These are phyloP conservation scores for Synanthedon andrenaeformis DNA, from an alignment of 2,888 invertebrate genomes.

Conservation along the genomic window DNA sequence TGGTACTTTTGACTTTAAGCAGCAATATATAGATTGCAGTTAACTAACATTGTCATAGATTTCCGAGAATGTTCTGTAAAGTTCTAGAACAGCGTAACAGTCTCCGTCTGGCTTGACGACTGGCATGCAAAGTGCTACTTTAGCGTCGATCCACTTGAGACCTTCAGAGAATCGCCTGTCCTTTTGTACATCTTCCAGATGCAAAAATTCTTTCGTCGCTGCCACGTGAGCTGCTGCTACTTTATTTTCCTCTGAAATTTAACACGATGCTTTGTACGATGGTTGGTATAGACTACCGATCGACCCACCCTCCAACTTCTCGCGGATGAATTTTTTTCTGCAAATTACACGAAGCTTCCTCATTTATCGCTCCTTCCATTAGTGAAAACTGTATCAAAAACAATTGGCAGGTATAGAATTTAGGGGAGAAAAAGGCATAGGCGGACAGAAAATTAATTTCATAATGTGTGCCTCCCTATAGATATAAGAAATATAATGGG, in stretches of 20 bases:
- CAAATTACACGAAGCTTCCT: no score
- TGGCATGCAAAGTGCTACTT: slow-evolving; percentile 71
- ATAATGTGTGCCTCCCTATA: no score
- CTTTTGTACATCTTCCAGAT: slow-evolving; percentile 65
- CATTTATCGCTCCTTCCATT: no score
- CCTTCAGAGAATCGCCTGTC: slow-evolving; percentile 72
- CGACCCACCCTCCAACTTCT: no score
- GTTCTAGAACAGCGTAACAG: slow-evolving; percentile 71
- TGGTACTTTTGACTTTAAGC: no score
- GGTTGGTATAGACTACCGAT: neutral
- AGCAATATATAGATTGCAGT: no score
- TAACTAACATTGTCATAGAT: slow-evolving; percentile 37
- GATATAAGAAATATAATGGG: no score
- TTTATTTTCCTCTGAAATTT: slow-evolving; percentile 47
- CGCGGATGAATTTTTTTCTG: no score
- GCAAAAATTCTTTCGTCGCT: slow-evolving; percentile 62
- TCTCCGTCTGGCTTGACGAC: slow-evolving; percentile 70
- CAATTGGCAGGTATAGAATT: no score
- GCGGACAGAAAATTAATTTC: no score
- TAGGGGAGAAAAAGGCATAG: no score
- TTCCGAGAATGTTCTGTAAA: slow-evolving; percentile 54
- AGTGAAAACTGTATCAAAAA: no score
- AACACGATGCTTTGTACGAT: neutral
- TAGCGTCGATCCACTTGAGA: slow-evolving; percentile 67
- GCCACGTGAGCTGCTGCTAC: slow-evolving; percentile 72